These are phyloP conservation scores for Lagopus muta DNA, from an alignment of 2,113 vertebrate species.

Conservation along the genomic window DNA sequence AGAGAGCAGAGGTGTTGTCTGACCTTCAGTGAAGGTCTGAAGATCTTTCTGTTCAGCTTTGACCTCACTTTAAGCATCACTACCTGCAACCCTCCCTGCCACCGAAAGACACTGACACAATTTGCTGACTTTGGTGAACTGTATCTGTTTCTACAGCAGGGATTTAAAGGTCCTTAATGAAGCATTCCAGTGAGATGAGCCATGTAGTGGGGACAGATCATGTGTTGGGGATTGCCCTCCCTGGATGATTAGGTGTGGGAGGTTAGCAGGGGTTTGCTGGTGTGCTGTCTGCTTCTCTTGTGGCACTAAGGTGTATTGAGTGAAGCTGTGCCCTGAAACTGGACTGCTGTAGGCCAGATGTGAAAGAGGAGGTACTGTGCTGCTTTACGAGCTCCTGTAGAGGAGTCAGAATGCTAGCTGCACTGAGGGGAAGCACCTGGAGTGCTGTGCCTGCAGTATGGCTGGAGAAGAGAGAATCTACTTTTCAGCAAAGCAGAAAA, in stretches of 20 bases:
- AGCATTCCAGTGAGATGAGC: not conserved
- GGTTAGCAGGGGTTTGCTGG: not conserved
- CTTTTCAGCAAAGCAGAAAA: fast-evolving
- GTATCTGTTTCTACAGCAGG: not conserved
- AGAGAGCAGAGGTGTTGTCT: not conserved
- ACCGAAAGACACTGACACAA: not conserved
- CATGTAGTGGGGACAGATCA: not conserved
- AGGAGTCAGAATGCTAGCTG: not conserved
- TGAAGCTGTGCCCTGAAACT: not conserved
- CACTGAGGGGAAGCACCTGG: not conserved
- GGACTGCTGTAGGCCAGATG: not conserved
- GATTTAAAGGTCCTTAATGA: not conserved
- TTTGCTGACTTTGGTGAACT: not conserved
- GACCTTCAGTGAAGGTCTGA: not conserved
- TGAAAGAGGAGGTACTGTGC: not conserved
- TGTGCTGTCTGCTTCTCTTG: not conserved
- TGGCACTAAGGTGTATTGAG: not conserved
- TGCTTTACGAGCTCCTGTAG: not conserved
- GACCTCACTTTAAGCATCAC: not conserved
- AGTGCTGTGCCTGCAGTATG: not conserved
- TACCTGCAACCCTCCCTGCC: not conserved
- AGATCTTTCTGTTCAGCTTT: not conserved
- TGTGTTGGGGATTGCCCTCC: not conserved
- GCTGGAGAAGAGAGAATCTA: not conserved
- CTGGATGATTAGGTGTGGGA: fast-evolving